Evolutionary conservation across 1,140 invertebrate genomes (phyloP).

Genomic region (Ruditapes philippinarum): DNA sequence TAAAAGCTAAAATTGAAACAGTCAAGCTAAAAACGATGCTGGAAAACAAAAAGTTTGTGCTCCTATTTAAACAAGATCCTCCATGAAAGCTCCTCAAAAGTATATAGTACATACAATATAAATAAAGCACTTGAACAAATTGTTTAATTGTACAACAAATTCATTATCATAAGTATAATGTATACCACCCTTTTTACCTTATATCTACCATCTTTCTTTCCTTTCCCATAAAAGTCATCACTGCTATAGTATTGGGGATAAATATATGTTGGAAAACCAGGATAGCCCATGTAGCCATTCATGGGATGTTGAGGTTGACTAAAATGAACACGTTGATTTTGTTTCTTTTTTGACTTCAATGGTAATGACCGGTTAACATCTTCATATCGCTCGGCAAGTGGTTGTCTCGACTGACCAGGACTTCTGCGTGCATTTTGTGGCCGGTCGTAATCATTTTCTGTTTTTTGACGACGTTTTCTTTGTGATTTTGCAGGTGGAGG

Average conservation of each 20-base stretch:
- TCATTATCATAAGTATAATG: no score
- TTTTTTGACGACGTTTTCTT: background rate
- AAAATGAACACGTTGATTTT: slow-evolving; percentile 49
- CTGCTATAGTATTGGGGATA: slow-evolving; percentile 14
- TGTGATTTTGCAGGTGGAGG: background rate
- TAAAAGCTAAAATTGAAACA: no score
- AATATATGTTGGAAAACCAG: slow-evolving; percentile 26
- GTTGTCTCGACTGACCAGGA: background rate
- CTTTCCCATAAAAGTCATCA: slow-evolving; percentile 3
- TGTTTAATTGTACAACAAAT: no score
- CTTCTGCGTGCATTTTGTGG: background rate
- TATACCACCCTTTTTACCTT: no score
- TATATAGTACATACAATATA: background rate
- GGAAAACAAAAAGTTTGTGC: no score
- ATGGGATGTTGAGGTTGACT: slow-evolving; percentile 36
- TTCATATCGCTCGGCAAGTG: slow-evolving; percentile 46
- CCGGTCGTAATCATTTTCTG: slow-evolving; percentile 43
- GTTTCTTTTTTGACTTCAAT: slow-evolving; percentile 43
- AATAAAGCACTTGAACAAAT: background rate
- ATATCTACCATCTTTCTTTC: slow-evolving; percentile 41
- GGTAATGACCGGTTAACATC: slow-evolving; percentile 46
- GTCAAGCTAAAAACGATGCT: no score
- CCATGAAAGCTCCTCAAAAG: no score
- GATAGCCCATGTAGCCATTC: slow-evolving; percentile 50
- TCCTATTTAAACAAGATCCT: no score